Evolutionary conservation across 1,140 invertebrate species (phyloP), one percentile per base, ranked within the genome.

Genomic region (Ostrea edulis): DNA sequence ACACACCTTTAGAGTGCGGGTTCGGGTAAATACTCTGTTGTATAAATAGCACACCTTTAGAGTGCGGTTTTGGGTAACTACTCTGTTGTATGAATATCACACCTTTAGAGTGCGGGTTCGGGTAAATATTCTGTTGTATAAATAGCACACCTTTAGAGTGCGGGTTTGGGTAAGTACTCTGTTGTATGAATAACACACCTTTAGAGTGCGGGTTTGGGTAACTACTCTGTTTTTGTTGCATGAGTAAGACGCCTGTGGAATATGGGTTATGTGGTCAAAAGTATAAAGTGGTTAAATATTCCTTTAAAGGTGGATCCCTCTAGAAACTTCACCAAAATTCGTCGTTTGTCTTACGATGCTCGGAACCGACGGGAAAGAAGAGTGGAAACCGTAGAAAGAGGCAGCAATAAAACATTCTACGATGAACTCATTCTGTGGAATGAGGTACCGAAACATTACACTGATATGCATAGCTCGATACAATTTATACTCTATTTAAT

Each of bases 341-440:
- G 89, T 12, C 86, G 88, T 12, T 86, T 93, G 44, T 85, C 87
- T 25, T 93, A 93, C 86, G 92, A 93, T 87, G 87, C 88, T 17
- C 82, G 86, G 7, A 90, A 92, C 87, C 87, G 87, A 62, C 86
- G 92, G 58, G 88, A 90, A 29, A 85, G 92, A 25, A 89, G 90
- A 83, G 88, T 92, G 62, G 92, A 92, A 55, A 91, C 91, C 68
- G 71, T 91, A 14, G 87, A 91, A 17, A 29, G 91, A 25, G 82
- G 71, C n/a, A 65, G 65, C n/a, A 82, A 86, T 25, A 68, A 85
- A 22, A 89, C 90, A 29, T 90, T 84, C 87, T 92, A 91, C 82
- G 92, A 93, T 89, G 87, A 90, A n/a, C 88, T 93, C 11, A 90
- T 89, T 44, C 87, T 93, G 17, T 90, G 91, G 82, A 90, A 91